phyloP scores from a whole-genome alignment of 2,888 invertebrate genomes.

The Antitype chi region DNA sequence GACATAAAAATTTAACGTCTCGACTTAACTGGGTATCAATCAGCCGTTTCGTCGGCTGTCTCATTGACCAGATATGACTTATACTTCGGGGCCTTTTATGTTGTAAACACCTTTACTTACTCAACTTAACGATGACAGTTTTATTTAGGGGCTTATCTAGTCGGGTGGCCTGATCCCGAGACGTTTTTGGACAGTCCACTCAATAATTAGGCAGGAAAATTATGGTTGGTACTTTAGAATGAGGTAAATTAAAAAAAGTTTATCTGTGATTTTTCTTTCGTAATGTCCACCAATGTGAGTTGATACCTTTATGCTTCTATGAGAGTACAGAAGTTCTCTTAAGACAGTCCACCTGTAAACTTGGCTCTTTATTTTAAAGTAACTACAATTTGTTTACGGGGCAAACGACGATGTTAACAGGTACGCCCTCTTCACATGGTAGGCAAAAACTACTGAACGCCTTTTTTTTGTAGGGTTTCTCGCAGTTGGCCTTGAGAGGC shows the following conservation, averaged over 20 bases:
- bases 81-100: conserved; percentile 77
- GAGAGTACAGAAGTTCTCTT: not conserved
- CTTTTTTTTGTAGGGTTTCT: too few species aligned
- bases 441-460: too few species aligned
- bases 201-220: conserved; percentile 43
- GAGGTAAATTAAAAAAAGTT: not conserved
- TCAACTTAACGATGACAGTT: conserved; percentile 69
- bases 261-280: conserved; percentile 31
- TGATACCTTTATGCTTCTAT: not conserved
- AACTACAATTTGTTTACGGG: not conserved
- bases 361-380: not conserved
- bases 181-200: conserved; percentile 30
- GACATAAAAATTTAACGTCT: conserved; percentile 86
- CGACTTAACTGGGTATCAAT: conserved; percentile 81
- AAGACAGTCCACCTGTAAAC: not conserved
- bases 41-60: conserved; percentile 71
- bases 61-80: conserved; percentile 70
- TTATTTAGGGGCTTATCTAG: conserved; percentile 67
- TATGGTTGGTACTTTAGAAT: conserved; percentile 10
- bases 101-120: conserved; percentile 72
- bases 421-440: too few species aligned
- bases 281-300: not conserved
- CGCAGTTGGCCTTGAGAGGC: too few species aligned
- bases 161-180: conserved; percentile 60
- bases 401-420: too few species aligned